Evolutionary conservation across 2,888 invertebrate species (phyloP), one percentile per base, ranked within the genome.

Genomic region (Psylliodes chrysocephalus): DNA sequence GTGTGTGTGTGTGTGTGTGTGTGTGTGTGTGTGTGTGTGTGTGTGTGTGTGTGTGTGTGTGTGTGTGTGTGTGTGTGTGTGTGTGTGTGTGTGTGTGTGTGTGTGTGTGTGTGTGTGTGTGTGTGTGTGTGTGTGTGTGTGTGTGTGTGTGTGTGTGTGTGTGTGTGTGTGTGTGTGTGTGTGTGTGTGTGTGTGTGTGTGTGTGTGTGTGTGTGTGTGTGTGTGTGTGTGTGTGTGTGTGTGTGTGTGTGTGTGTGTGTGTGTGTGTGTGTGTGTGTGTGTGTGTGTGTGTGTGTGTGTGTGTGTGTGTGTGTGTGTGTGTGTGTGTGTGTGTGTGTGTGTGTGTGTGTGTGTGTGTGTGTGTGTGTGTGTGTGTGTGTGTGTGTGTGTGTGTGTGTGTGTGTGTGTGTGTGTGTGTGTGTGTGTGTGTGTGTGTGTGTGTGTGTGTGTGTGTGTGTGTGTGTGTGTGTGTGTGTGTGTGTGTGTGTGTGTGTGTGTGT

Each of bases 1-100:
- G 40, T 40, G 40, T 40, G 40, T 40, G 40, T 40, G 40, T 40
- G 40, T 40, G 40, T 40, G 40, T 40, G 40, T 40, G 40, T 40
- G 40, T 40, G 40, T 40, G 40, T 40, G 40, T 40, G 40, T 40
- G 40, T 40, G 40, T 40, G 40, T 40, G 40, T 40, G 40, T 40
- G 40, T 40, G 40, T 40, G 40, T 40, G 40, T 40, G 40, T 40
- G 40, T 40, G 40, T 40, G 40, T 40, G 40, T 40, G 40, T 40
- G 40, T 40, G 40, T 40, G 40, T 40, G 40, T 40, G 40, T 40
- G 40, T 40, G 40, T 40, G 40, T 40, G 40, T 40, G 40, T 40
- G 40, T 40, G 40, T 40, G 40, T 40, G 40, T 40, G 40, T 40
- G 40, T 40, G 40, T 40, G 40, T 40, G 40, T 40, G 40, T 40